Evolutionary conservation across 64 coral and sea anemone species (phyloP).

Genomic region (Stichodactyla mertensii): DNA sequence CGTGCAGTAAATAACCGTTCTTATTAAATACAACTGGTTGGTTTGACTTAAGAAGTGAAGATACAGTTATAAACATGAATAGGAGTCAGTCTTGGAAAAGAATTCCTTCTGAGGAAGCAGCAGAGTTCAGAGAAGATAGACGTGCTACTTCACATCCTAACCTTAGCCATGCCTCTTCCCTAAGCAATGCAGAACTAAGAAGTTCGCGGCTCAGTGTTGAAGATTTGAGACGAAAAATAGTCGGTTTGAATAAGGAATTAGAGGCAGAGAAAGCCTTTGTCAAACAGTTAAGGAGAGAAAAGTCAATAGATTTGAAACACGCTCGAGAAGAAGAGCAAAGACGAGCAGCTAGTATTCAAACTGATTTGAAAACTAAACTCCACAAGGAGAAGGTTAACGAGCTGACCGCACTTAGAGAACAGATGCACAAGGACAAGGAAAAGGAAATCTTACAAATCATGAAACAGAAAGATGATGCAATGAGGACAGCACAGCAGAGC

Average conservation of each 20-base stretch:
- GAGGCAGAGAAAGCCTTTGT: slow-evolving; percentile 62
- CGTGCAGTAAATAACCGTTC: background rate
- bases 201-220: slow-evolving; percentile 20
- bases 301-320: slow-evolving; percentile 68
- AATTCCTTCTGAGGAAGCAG: slow-evolving; percentile 24
- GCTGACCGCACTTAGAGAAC: slow-evolving; percentile 65
- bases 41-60: background rate
- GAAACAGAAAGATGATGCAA: slow-evolving; percentile 82
- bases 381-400: slow-evolving; percentile 86
- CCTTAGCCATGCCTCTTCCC: slow-evolving; percentile 1
- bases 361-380: slow-evolving; percentile 80
- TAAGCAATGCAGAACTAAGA: slow-evolving; percentile 6
- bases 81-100: slow-evolving; percentile 38
- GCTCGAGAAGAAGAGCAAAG: slow-evolving; percentile 76
- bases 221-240: slow-evolving; percentile 76
- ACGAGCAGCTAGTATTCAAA: slow-evolving; percentile 44
- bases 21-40: background rate
- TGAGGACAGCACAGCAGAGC: slow-evolving; percentile 65
- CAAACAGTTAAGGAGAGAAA: slow-evolving; percentile 74
- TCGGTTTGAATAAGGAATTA: slow-evolving; percentile 81
- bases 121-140: slow-evolving; percentile 6
- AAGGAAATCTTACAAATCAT: slow-evolving; percentile 79
- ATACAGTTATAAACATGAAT: slow-evolving; percentile 27
- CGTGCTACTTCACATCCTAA: slow-evolving; percentile 44
- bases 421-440: slow-evolving; percentile 88